A percentile compares a stretch with the other conserved stretches of the same genome.
phyloP scores from a whole-genome alignment of 2,797 vertebrate species.

The Sebastes miniatus region DNA sequence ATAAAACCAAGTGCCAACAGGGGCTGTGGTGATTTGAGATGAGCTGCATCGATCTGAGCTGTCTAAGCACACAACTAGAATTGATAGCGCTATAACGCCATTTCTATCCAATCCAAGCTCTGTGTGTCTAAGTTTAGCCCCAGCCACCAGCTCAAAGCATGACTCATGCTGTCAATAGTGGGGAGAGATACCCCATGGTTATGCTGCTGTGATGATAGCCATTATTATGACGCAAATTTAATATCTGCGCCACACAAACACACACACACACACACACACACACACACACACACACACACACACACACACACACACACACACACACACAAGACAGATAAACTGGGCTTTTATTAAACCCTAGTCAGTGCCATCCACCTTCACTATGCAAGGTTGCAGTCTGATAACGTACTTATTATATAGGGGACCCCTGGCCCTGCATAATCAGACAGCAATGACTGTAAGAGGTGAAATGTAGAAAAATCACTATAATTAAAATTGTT shows the following conservation, averaged over 20 bases:
- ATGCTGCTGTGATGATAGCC: constrained; percentile 51
- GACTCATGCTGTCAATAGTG: constrained; percentile 58
- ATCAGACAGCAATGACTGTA: not conserved
- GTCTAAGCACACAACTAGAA: constrained; percentile 56
- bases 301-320: not conserved
- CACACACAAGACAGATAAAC: constrained; percentile 11
- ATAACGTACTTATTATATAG: not conserved
- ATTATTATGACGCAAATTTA: constrained; percentile 44
- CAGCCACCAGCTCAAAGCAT: constrained; percentile 42
- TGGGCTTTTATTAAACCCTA: constrained; percentile 6
- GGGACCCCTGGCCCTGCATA: not conserved
- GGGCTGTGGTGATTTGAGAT: constrained; percentile 60
- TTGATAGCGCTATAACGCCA: constrained; percentile 48
- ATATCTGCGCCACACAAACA: constrained; percentile 5
- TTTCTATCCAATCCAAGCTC: constrained; percentile 51
- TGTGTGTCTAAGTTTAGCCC: constrained; percentile 63
- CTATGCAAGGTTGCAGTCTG: not conserved
- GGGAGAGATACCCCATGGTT: constrained; percentile 39
- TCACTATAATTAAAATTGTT: too few relatives aligned
- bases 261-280: not conserved
- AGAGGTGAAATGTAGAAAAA: not conserved
- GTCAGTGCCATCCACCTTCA: not conserved
- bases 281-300: not conserved
- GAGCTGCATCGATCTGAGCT: constrained; percentile 69
- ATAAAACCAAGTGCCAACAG: constrained; percentile 72